A percentile compares a stretch with the other conserved stretches of the same genome.
phyloP scores from a whole-genome alignment of 2,888 invertebrate genomes.

The Melieria crassipennis region DNA sequence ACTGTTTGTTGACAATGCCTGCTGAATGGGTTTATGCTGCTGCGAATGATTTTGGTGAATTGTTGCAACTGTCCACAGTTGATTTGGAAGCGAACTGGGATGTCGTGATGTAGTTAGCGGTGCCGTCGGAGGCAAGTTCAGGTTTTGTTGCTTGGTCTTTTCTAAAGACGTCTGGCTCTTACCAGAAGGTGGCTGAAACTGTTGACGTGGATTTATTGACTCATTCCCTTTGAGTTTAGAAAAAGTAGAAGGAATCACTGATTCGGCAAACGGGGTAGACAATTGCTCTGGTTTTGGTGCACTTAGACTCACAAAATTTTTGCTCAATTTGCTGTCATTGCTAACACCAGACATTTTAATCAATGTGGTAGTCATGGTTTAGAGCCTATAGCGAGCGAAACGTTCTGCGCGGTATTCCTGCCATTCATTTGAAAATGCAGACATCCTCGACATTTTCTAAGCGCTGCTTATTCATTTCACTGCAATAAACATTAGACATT shows the following conservation, averaged over 20 bases:
- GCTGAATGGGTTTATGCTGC: conserved; percentile 40
- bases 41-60: conserved; percentile 59
- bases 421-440: no score
- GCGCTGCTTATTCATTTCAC: no score
- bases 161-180: conserved; percentile 37
- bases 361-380: conserved; percentile 32
- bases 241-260: conserved; percentile 32
- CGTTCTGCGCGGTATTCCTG: no score
- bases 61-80: conserved; percentile 62
- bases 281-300: conserved; percentile 26
- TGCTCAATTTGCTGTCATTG: conserved; percentile 38
- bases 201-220: conserved; percentile 24
- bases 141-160: conserved; percentile 30
- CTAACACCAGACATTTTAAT: conserved; percentile 46
- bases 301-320: conserved; percentile 27
- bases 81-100: conserved; percentile 50
- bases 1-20: conserved; percentile 41
- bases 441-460: no score
- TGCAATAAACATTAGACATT: no score
- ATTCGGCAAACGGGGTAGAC: conserved; percentile 26
- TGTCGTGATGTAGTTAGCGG: conserved; percentile 44
- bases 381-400: not conserved
- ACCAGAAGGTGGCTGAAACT: conserved; percentile 31
- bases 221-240: conserved; percentile 35
- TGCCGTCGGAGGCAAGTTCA: conserved; percentile 37